Percentiles rank a stretch among this genome's conserved stretches.
phyloP scores from a whole-genome alignment of 2,113 vertebrate species.

The Equus przewalskii region DNA sequence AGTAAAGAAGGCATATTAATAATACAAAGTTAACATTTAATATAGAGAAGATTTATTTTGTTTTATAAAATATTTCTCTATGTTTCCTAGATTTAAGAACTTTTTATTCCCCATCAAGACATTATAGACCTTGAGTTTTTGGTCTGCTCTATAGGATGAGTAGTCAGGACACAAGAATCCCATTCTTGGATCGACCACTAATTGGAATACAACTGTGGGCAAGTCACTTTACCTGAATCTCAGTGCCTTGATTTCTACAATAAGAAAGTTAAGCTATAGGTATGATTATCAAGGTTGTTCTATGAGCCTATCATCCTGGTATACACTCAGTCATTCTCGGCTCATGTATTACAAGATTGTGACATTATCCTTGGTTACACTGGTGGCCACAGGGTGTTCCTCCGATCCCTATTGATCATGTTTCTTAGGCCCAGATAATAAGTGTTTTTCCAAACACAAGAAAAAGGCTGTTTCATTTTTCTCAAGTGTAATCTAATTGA shows the following conservation, averaged over 20 bases:
- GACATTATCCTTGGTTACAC: neutral
- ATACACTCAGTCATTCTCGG: neutral
- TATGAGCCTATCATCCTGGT: neutral
- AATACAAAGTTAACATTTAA: neutral
- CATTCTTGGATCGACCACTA: neutral
- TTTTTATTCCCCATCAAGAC: neutral
- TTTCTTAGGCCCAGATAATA: neutral
- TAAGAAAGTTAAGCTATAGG: neutral
- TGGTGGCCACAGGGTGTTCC: neutral
- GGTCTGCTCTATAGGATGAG: neutral
- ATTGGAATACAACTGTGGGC: too few species aligned
- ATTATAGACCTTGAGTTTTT: neutral
- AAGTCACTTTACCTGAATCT: neutral
- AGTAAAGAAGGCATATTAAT: neutral
- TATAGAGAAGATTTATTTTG: neutral
- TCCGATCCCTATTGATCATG: neutral
- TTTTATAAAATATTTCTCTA: neutral
- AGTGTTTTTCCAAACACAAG: neutral
- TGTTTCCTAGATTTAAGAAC: neutral
- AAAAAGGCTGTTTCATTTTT: neutral
- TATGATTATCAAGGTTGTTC: neutral
- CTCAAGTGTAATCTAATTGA: neutral
- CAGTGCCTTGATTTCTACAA: neutral
- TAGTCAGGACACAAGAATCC: neutral
- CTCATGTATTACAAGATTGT: neutral